A percentile compares a stretch with the other conserved stretches of the same genome.
Evolutionary conservation across 2,797 vertebrate genomes (phyloP).

Genomic region (Diceros bicornis): DNA sequence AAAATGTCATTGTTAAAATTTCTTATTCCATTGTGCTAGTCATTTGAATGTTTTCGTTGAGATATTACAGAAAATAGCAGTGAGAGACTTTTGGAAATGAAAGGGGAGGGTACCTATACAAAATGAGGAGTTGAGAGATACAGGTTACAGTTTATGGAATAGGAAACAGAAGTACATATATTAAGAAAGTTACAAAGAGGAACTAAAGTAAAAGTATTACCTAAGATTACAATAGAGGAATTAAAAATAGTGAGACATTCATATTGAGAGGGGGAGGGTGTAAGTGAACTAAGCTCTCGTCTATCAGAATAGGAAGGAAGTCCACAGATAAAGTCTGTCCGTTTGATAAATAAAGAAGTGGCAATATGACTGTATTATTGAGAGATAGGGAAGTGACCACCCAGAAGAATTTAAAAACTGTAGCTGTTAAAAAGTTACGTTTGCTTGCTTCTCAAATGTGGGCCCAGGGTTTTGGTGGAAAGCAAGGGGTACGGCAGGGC

Average conservation of each 20-base stretch:
- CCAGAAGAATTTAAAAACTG: background rate
- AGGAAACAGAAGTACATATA: background rate
- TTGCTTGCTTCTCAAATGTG: background rate
- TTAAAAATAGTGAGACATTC: conserved; percentile 45
- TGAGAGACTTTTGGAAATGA: conserved; percentile 30
- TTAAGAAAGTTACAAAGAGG: conserved; percentile 68
- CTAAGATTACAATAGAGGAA: conserved; percentile 72
- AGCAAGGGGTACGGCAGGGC: background rate
- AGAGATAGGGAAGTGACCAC: conserved; percentile 63
- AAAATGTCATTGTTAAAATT: background rate
- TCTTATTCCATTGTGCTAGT: background rate
- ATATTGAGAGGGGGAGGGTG: background rate
- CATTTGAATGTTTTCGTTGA: background rate
- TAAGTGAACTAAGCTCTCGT: background rate
- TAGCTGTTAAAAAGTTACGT: conserved; percentile 19
- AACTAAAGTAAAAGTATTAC: conserved; percentile 45
- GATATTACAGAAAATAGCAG: conserved; percentile 2
- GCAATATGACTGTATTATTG: conserved; percentile 51
- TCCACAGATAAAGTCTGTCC: conserved; percentile 62
- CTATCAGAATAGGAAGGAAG: conserved; percentile 77
- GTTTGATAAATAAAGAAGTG: conserved; percentile 57
- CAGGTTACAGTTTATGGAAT: background rate
- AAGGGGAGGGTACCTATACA: background rate
- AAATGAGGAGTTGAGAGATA: background rate
- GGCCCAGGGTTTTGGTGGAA: background rate